Percentiles rank a stretch among this genome's conserved stretches.
phyloP scores from a whole-genome alignment of 2,113 vertebrate genomes.

The Charina bottae region DNA sequence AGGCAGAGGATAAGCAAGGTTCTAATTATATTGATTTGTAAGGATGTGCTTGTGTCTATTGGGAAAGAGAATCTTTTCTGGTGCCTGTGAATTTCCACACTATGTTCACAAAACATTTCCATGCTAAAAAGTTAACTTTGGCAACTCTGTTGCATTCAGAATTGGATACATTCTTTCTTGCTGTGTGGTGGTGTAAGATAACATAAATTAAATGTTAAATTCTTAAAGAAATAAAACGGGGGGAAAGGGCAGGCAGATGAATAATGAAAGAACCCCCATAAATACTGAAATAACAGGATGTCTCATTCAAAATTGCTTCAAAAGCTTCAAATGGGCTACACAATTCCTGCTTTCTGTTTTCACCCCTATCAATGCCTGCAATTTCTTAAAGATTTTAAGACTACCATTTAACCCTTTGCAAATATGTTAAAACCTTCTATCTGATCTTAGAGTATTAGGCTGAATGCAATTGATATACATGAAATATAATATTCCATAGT shows the following conservation, averaged over 20 bases:
- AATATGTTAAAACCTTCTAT: slow-evolving; percentile 42
- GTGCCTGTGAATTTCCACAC: neutral
- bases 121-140: neutral
- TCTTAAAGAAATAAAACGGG: neutral
- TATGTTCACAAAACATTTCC: neutral
- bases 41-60: neutral
- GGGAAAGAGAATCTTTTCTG: neutral
- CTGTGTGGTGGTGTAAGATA: neutral
- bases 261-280: slow-evolving; percentile 9
- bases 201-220: neutral
- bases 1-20: neutral
- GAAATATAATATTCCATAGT: slow-evolving; percentile 54
- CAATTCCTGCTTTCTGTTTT: neutral
- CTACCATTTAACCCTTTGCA: neutral
- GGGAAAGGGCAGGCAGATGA: neutral
- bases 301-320: neutral
- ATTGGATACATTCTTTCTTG: neutral
- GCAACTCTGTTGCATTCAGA: neutral
- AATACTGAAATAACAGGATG: neutral
- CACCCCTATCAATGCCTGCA: slow-evolving; percentile 1
- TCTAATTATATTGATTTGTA: neutral
- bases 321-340: neutral
- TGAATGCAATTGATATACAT: slow-evolving; percentile 31
- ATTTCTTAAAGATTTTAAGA: slow-evolving; percentile 20
- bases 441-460: slow-evolving; percentile 29